These are phyloP conservation scores for Tauraco erythrolophus DNA, from an alignment of 2,113 vertebrate species.

Conservation along the genomic window DNA sequence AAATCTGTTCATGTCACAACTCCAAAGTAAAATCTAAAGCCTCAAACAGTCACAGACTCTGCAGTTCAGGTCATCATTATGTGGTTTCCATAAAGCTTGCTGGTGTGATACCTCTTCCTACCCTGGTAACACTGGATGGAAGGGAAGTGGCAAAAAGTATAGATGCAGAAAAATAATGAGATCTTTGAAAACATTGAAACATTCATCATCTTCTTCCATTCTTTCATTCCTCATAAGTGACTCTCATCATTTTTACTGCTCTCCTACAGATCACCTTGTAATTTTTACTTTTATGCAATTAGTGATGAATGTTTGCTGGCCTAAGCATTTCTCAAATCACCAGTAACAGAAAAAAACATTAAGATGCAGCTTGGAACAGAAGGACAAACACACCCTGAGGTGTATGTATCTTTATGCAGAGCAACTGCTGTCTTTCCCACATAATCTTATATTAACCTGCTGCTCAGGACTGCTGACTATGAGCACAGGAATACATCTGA, in stretches of 20 bases:
- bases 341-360: conserved; percentile 31
- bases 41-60: neutral
- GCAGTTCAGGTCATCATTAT: neutral
- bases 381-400: conserved; percentile 52
- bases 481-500: neutral
- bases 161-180: neutral
- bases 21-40: neutral
- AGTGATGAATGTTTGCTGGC: neutral
- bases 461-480: neutral
- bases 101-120: neutral
- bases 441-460: neutral
- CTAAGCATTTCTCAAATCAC: conserved; percentile 37
- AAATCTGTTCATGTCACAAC: neutral
- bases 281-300: conserved; percentile 13
- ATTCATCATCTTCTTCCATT: neutral
- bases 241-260: neutral
- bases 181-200: neutral
- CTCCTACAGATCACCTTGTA: neutral
- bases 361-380: conserved; percentile 36
- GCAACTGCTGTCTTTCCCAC: neutral
- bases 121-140: neutral
- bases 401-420: conserved; percentile 37
- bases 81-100: neutral
- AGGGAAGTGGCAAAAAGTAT: neutral
- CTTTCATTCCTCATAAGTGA: neutral